phyloP scores from a whole-genome alignment of 2,888 invertebrate species.

The Cistogaster globosa region DNA sequence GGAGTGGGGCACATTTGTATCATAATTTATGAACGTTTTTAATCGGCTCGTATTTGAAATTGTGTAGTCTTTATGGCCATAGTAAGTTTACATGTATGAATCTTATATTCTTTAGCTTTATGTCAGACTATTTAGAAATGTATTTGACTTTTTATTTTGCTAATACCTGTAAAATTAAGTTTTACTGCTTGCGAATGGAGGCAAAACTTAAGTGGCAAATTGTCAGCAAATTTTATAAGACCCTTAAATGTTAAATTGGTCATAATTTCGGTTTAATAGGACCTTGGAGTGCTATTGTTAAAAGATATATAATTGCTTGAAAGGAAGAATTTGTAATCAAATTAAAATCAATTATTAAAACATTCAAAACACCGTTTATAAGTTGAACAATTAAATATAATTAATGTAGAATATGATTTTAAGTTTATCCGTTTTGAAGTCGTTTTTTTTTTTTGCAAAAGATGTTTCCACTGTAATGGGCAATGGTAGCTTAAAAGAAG shows the following conservation, averaged over 20 bases:
- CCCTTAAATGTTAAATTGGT: slow-evolving; percentile 34
- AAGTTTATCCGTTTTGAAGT: no score
- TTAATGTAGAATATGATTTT: no score
- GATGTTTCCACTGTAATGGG: no score
- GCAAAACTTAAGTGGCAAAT: slow-evolving; percentile 55
- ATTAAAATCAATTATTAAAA: not conserved
- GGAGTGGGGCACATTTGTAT: slow-evolving; percentile 72
- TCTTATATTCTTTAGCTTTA: slow-evolving; percentile 35
- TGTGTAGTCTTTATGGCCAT: slow-evolving; percentile 25
- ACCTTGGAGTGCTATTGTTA: slow-evolving; percentile 59
- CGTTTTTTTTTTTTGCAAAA: no score
- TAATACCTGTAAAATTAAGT: slow-evolving; percentile 74
- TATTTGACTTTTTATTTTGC: slow-evolving; percentile 68
- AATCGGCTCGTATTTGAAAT: slow-evolving; percentile 48
- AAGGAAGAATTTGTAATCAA: not conserved
- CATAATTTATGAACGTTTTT: slow-evolving; percentile 74
- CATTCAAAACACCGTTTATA: not conserved
- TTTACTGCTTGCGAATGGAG: slow-evolving; percentile 50
- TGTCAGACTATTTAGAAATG: slow-evolving; percentile 56
- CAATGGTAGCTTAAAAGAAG: no score
- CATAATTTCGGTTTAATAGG: slow-evolving; percentile 59
- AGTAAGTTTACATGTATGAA: no score
- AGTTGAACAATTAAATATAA: no score
- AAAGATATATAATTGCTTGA: slow-evolving; percentile 28
- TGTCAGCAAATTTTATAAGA: slow-evolving; percentile 64